Evolutionary conservation across 2,888 invertebrate genomes (phyloP), one percentile per base, ranked within the genome.

Genomic region (Caenorhabditis panamensis): DNA sequence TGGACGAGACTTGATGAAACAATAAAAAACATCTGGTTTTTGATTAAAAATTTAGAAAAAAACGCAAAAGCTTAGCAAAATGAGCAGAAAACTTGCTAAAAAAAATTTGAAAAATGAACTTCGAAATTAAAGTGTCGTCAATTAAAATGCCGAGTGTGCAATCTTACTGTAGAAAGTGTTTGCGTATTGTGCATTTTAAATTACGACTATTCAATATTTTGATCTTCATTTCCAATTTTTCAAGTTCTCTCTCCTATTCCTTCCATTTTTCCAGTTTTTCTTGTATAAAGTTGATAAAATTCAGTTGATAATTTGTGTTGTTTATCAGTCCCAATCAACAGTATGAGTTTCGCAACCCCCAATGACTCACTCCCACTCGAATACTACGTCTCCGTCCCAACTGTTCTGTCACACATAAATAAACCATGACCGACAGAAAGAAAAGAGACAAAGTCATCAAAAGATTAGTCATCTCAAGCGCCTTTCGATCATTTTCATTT

Each of bases 381-480:
- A n/a, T n/a, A n/a, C n/a, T n/a, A 66, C 41, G 16, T 54, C n/a
- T 66, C 36, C n/a, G 5, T 26, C 24, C 9, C 31, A n/a, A n/a
- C n/a, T n/a, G n/a, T n/a, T n/a, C 26, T 26, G 54, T 67, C 41
- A 28, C 44, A 31, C 31, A 58, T 49, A 24, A 47, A 68, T 54
- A 59, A 68, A 41, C 41, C 16, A 13, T 9, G 8, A 49, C 49
- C 44, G n/a, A 56, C 4, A 44, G 56, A 36, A 20, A 22, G 24
- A 66, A 9, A 54, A 18, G 13, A 26, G 11, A 51, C 49, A 49
- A 56, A 68, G 69, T 61, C 69, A 69, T 69, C 71, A 71, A 71
- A 44, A 62, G 71, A 71, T 71, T 71, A 71, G 71, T 61, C 59
- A 53, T 36, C 37, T 59, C 59, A 69, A 69, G 47, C 69, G 69